Base-by-base conservation (phyloP, 2,113 vertebrate species). In the Pelecanoides urinatrix region DNA sequence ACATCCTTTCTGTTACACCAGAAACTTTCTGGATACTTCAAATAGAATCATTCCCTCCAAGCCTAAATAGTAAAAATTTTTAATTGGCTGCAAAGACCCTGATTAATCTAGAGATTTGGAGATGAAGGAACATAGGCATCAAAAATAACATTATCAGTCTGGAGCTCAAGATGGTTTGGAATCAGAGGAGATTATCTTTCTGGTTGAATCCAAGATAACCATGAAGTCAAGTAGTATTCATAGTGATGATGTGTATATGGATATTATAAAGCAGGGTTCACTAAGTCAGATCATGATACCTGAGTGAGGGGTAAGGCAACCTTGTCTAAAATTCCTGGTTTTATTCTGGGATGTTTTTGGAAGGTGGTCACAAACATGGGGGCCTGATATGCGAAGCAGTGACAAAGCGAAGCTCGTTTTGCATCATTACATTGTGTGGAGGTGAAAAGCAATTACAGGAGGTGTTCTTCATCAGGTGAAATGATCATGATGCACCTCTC, bases 371-470 rank as follows among this genome's bases (percentile, higher is more conserved):
- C 27, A 86, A 65, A 5, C 6, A 20, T 2, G 2, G 5, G 3
- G 13, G 1, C 6, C 18, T 50, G 10, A 5, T 1, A 10, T 9
- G 2, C 62, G 32, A 91, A 81, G 7, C 19, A 76, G 9, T 13
- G 30, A 27, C 8, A 71, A 71, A 66, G 0, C 14, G 26, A 44
- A 56, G 4, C 20, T 53, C 11, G 2, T 26, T 78, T 68, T 49
- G 20, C 13, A 38, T 42, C 1, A 5, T 63, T 71, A 42, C 6
- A 4, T 21, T 73, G 7, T 26, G 10, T 47, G 27, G 16, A 63
- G 9, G 4, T 56, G 32, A 45, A 59, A 83, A 86, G 29, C 0
- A 0, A 2, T 15, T 58, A 3, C 7, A 42, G 17, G 2, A 73
- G 3, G 0, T 45, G 7, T 56, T 0, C 18, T 70, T 42, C 26